Percentiles rank a stretch among this genome's conserved stretches.
Evolutionary conservation across 1,140 invertebrate species (phyloP).

Genomic region (Riptortus pedestris): DNA sequence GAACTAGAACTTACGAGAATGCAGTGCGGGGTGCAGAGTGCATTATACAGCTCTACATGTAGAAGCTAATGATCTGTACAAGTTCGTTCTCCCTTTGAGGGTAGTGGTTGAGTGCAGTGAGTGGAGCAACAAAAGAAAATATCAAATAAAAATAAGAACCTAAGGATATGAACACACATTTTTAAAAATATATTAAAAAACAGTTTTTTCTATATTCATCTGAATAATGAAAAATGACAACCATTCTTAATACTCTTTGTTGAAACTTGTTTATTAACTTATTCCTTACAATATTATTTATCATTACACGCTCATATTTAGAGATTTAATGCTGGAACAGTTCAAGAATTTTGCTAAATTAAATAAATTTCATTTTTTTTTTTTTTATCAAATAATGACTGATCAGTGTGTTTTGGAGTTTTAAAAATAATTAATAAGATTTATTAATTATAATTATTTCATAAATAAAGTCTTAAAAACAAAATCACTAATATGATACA

Average conservation of each 20-base stretch:
- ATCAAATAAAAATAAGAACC: not conserved
- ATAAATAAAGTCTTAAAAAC: conserved; percentile 16
- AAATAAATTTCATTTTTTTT: not conserved
- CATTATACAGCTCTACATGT: not conserved
- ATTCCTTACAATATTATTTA: too few species aligned
- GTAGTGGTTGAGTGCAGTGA: not conserved
- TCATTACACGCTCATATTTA: too few species aligned
- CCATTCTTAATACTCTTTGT: too few species aligned
- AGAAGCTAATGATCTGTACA: conserved; percentile 11
- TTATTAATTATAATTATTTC: conserved; percentile 10
- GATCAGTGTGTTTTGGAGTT: not conserved
- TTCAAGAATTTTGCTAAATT: too few species aligned
- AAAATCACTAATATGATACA: conserved; percentile 21
- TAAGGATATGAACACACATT: conserved; percentile 16
- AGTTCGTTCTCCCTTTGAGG: not conserved
- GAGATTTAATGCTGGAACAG: too few species aligned
- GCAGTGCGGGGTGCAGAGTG: conserved; percentile 14
- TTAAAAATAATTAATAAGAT: conserved; percentile 3
- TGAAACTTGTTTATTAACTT: too few species aligned
- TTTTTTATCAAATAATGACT: not conserved
- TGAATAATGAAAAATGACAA: too few species aligned
- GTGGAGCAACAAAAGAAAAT: conserved; percentile 8
- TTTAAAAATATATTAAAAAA: not conserved
- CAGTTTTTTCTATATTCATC: too few species aligned
- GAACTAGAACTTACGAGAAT: conserved; percentile 2